phyloP scores from a whole-genome alignment of 2,797 vertebrate genomes.

The Capromys pilorides region DNA sequence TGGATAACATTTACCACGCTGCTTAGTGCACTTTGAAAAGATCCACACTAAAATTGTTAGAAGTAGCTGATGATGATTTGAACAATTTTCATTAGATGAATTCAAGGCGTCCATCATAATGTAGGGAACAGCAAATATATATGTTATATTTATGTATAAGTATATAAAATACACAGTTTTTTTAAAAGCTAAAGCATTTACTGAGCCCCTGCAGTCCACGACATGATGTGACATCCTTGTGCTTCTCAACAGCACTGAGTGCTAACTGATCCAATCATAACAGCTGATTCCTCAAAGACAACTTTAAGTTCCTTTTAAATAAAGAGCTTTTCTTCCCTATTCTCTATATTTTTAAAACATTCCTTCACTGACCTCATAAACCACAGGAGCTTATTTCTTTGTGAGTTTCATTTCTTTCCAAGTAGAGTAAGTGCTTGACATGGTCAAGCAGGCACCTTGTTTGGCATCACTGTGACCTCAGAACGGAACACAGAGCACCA shows the following conservation, averaged over 20 bases:
- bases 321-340: background rate
- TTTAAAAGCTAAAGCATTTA: background rate
- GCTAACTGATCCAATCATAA: background rate
- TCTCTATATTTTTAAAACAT: background rate
- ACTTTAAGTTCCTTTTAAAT: background rate
- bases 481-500: background rate
- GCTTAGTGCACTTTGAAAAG: background rate
- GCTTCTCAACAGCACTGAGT: background rate
- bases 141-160: too few species aligned
- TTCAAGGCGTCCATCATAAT: background rate
- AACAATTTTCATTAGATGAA: background rate
- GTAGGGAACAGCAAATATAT: background rate
- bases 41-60: too few species aligned
- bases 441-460: fast-evolving
- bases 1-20: background rate
- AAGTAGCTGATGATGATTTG: background rate
- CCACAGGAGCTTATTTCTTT: background rate
- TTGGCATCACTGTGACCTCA: background rate
- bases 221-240: background rate
- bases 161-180: background rate
- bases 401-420: background rate
- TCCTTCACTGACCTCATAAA: background rate
- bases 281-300: background rate
- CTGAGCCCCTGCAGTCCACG: background rate
- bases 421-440: background rate